Conservation (phyloP, 2,113 vertebrate species). For the Chionis minor region DNA sequence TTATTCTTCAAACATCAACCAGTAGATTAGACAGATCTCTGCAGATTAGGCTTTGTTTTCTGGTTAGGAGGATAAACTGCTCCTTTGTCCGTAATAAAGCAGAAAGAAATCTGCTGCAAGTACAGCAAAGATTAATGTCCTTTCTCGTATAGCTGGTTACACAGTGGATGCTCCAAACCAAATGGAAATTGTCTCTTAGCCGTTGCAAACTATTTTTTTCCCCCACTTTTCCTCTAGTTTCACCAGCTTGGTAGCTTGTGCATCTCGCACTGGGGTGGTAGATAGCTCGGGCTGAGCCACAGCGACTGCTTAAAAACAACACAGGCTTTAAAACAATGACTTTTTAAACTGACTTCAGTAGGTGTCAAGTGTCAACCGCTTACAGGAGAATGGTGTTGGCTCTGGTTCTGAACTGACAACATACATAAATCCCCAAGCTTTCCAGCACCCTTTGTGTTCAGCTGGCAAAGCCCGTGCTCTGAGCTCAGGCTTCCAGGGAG, state of each 20-base stretch:
- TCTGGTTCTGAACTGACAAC: background rate
- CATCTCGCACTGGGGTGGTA: background rate
- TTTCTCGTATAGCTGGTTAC: background rate
- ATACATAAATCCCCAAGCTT: background rate
- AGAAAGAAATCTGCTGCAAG: background rate
- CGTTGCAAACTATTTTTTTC: background rate
- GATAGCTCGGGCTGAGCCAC: background rate
- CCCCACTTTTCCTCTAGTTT: background rate
- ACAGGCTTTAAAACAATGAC: constrained; percentile 22
- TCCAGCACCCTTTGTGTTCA: background rate
- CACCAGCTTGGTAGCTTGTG: background rate
- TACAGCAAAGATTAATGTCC: constrained; percentile 11
- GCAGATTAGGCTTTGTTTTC: constrained; percentile 50
- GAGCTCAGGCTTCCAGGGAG: background rate
- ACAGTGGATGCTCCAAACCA: background rate
- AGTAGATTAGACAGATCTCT: constrained; percentile 39
- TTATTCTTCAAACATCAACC: background rate
- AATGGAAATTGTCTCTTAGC: background rate
- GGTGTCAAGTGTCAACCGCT: constrained; percentile 44
- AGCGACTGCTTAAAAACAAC: constrained; percentile 5
- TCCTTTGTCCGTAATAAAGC: background rate
- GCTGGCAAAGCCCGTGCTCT: background rate
- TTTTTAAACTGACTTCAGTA: constrained; percentile 21
- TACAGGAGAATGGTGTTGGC: constrained; percentile 25
- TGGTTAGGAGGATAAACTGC: background rate